Conservation (phyloP, 2,113 vertebrate species). For the Aegotheles bennettii region DNA sequence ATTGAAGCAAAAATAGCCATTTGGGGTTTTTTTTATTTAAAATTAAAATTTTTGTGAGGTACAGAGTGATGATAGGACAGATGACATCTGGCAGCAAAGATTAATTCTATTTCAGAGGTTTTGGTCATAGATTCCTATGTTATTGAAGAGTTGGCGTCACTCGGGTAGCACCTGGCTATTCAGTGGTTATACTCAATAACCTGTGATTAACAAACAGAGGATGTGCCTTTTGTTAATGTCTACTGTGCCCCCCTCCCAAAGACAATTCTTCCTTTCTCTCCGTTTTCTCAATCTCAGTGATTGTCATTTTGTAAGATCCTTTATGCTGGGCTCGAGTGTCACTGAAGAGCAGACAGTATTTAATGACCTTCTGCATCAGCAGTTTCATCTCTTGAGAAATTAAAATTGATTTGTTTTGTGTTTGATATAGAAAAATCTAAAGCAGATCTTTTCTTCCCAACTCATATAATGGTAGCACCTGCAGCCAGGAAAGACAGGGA, state of each 20-base stretch:
- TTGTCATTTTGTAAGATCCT: background rate
- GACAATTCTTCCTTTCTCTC: background rate
- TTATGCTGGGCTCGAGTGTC: background rate
- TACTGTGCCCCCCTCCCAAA: background rate
- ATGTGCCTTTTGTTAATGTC: background rate
- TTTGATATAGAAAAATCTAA: conserved; percentile 5
- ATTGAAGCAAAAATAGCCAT: background rate
- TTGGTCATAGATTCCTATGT: background rate
- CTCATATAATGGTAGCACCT: background rate
- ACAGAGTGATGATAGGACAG: background rate
- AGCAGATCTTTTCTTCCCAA: background rate
- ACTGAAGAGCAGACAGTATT: background rate
- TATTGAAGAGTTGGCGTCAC: background rate
- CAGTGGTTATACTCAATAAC: background rate
- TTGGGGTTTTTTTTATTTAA: background rate
- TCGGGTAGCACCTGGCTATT: background rate
- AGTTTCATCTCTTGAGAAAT: conserved; percentile 25
- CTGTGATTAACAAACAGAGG: background rate
- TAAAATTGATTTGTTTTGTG: conserved; percentile 8
- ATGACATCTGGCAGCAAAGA: background rate
- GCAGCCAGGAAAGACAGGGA: background rate
- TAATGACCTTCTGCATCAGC: conserved; percentile 8
- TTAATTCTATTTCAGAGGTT: background rate
- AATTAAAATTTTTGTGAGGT: background rate
- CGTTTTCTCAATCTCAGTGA: background rate